Percentiles rank a stretch among this genome's conserved stretches.
Conservation (phyloP, 2,113 vertebrate genomes). For the Microcebus lehilahytsara region DNA sequence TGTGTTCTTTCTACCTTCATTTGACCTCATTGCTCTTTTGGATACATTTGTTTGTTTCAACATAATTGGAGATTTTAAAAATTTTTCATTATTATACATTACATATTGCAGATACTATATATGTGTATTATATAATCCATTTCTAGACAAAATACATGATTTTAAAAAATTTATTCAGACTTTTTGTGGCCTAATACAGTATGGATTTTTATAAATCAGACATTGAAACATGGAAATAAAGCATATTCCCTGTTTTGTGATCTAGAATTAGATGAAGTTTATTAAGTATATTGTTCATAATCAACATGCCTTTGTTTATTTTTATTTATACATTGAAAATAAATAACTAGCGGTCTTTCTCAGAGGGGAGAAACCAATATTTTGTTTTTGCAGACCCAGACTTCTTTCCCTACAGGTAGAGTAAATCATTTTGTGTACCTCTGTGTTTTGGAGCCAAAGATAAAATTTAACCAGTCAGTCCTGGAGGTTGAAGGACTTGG, state of each 20-base stretch:
- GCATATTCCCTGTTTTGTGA: background rate
- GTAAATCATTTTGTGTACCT: background rate
- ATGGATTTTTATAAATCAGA: background rate
- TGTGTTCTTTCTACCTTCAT: background rate
- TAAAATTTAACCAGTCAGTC: background rate
- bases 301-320: background rate
- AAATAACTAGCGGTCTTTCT: background rate
- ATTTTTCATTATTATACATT: background rate
- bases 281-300: background rate
- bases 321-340: background rate
- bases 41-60: background rate
- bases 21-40: background rate
- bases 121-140: background rate
- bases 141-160: background rate
- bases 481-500: no score
- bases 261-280: background rate
- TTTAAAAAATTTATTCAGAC: background rate
- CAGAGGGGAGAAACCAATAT: background rate
- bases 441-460: background rate
- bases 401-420: background rate
- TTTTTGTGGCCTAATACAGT: background rate
- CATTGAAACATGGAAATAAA: background rate
- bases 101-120: background rate
- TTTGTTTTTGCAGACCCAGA: background rate
- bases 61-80: background rate